Evolutionary conservation across 2,888 invertebrate species (phyloP).

Genomic region (Dromius quadrimaculatus): DNA sequence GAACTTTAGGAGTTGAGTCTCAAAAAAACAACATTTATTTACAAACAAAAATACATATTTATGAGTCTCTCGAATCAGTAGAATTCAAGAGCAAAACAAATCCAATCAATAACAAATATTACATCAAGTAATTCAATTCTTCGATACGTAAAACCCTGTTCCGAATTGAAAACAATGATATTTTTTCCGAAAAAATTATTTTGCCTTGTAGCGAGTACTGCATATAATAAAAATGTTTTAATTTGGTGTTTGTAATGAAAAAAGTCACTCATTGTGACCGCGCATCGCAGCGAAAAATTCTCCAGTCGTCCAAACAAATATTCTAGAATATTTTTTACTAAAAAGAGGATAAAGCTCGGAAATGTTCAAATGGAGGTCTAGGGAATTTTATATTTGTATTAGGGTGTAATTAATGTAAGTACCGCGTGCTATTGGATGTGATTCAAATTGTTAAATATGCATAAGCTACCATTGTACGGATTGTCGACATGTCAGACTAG

Average conservation of each 20-base stretch:
- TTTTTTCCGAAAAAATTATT: no score
- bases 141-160: no score
- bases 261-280: constrained; percentile 46
- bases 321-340: not conserved
- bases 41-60: no score
- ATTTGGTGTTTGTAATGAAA: constrained; percentile 51
- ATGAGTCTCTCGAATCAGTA: no score
- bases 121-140: no score
- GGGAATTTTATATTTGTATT: constrained; percentile 50
- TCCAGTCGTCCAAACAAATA: constrained; percentile 11
- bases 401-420: constrained; percentile 52
- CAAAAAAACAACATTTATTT: no score
- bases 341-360: not conserved
- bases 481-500: constrained; percentile 8
- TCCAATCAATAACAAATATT: no score
- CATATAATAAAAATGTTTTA: constrained; percentile 51
- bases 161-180: no score
- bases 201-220: constrained; percentile 20
- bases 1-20: no score
- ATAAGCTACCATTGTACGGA: constrained; percentile 30
- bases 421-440: constrained; percentile 18
- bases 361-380: not conserved
- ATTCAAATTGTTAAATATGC: constrained; percentile 45
- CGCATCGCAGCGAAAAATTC: constrained; percentile 6
- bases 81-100: no score